These are phyloP conservation scores for Pseudomyrmex pallidus DNA, from an alignment of 1,140 invertebrate species.

Conservation along the genomic window DNA sequence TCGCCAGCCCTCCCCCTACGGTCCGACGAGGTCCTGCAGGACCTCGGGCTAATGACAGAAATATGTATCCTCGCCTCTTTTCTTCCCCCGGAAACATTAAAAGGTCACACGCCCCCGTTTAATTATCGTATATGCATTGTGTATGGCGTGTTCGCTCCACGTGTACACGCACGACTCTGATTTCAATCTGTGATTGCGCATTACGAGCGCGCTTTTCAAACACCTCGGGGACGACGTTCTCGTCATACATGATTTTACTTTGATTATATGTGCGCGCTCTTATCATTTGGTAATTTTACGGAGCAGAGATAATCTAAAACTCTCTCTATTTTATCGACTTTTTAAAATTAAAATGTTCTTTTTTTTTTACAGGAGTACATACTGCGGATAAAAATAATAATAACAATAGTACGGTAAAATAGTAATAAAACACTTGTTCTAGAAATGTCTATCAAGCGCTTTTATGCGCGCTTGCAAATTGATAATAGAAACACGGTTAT, in stretches of 20 bases:
- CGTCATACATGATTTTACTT: background rate
- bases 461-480: background rate
- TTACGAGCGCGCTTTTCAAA: conserved; percentile 11
- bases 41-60: conserved; percentile 33
- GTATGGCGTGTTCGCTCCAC: background rate
- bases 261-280: background rate
- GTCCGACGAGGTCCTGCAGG: conserved; percentile 9
- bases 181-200: conserved; percentile 32
- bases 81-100: background rate
- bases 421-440: background rate
- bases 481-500: background rate
- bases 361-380: background rate
- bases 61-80: conserved; percentile 31
- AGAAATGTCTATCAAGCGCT: background rate
- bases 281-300: background rate
- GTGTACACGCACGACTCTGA: conserved; percentile 30
- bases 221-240: background rate
- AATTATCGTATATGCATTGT: conserved; percentile 33
- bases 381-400: conserved; percentile 5
- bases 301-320: background rate
- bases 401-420: background rate
- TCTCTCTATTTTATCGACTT: background rate
- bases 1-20: background rate
- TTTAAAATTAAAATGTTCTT: background rate
- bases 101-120: conserved; percentile 33